Conservation (phyloP, 1,140 invertebrate species). For the Bursaphelenchus mucronatus region DNA sequence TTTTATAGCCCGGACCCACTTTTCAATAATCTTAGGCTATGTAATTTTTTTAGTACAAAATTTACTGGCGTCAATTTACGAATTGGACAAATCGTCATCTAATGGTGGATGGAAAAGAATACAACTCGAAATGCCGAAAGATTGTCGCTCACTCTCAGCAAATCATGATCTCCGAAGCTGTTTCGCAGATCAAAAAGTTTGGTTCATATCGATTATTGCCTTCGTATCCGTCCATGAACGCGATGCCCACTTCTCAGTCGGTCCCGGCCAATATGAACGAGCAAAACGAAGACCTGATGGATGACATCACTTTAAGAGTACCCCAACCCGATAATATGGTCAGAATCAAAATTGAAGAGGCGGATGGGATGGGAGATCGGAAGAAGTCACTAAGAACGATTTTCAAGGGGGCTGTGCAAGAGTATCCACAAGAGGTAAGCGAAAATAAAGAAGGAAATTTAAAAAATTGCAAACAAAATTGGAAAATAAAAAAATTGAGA, state of each 20-base stretch:
- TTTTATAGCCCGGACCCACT: no score
- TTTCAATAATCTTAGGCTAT: neutral
- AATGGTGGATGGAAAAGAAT: neutral
- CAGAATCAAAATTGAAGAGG: constrained; percentile 1
- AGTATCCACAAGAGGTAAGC: neutral
- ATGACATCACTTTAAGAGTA: neutral
- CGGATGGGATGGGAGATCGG: constrained; percentile 4
- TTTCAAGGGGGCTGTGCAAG: neutral
- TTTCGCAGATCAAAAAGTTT: constrained; percentile 6
- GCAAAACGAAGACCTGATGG: neutral
- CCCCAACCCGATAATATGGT: neutral
- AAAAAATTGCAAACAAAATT: no score
- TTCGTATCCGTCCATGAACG: neutral
- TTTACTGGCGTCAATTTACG: neutral
- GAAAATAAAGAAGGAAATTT: no score
- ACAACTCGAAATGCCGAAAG: neutral
- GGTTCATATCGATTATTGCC: constrained; percentile 15
- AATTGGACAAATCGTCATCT: constrained; percentile 3
- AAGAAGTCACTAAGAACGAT: constrained; percentile 9
- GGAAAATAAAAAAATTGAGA: no score
- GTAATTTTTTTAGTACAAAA: neutral
- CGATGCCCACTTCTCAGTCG: constrained; percentile 2
- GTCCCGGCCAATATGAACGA: constrained; percentile 13
- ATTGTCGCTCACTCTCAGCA: neutral
- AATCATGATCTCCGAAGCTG: constrained; percentile 11